Base-by-base conservation (phyloP, 2,113 vertebrate species). In the Prunella himalayana region DNA sequence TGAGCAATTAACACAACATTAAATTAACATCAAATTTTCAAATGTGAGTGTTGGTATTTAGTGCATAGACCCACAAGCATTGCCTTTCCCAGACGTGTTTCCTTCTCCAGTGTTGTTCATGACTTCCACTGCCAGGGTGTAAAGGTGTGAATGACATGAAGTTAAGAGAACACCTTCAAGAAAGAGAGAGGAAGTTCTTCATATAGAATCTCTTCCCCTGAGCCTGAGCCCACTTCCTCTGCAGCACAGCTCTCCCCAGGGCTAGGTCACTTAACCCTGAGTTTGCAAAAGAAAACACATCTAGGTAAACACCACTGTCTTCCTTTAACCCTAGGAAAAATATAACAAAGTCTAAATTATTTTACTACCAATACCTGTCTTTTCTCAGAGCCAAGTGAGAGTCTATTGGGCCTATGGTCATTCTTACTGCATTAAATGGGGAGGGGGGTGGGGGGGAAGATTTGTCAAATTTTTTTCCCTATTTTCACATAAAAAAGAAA, bases 41-140 rank as follows among this genome's bases (percentile, higher is more conserved):
- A 66, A 66, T 18, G 24, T 1, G 0, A 63, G 18, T 11, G 10
- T 13, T 65, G 28, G 27, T 64, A 30, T 75, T 66, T 47, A 27
- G 65, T 79, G n/a, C 45, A 83, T 66, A 9, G 45, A 65, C 14
- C 18, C 33, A 44, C 18, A 21, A 19, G 42, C 23, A 20, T 16
- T 59, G 45, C 39, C 27, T 77, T 84, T 80, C 77, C 50, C 27
- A 78, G 49, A 21, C 1, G 1, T 42, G 21, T 78, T 82, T 82
- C 41, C 33, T 60, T 54, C 47, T 78, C 15, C 1, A 0, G 27
- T 7, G 0, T 61, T 76, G 37, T 44, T 71, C 5, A 0, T 63
- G 12, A 15, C 30, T 92, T 73, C 30, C 56, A 10, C 13, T 90
- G 42, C n/a, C 5, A 4, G 30, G 13, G 3, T 79, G 28, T 63